Evolutionary conservation across 2,797 vertebrate genomes (phyloP), one percentile per base, ranked within the genome.

Genomic region (Buphagus erythrorhynchus): DNA sequence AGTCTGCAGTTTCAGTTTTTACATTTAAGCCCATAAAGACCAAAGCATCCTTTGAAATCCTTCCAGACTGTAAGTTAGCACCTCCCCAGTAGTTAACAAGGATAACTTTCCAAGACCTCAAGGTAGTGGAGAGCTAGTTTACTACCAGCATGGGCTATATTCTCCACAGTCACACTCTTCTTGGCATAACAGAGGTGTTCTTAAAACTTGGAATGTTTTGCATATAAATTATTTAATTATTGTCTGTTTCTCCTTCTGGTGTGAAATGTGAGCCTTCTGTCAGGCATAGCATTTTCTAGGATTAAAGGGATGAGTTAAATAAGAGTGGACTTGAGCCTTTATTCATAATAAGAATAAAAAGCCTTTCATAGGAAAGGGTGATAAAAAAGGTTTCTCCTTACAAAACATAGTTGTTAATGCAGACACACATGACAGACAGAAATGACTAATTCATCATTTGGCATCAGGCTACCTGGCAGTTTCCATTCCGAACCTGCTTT

Each of bases 81-180:
- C 62, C 61, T 94, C 57, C 72, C 69, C 77, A 75, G 81, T 35
- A 78, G 77, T 94, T 82, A 90, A 73, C 57, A 75, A 67, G 57
- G 67, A 17, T 51, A 89, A 93, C 9, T 95, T 95, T 86, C 81
- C 88, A 95, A 90, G 86, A 68, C 31, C 55, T 88, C 66, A 86
- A 65, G 51, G 67, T 52, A 55, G 78, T 43, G 28, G 43, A 81
- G 54, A 79, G 48, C 77, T 86, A 35, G 29, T 88, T 95, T 75
- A 69, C 63, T 84, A 88, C 40, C 66, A 83, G 35, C 33, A 67
- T 31, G 38, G 69, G 20, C 40, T 71, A 24, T 33, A 40, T 82
- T 85, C 84, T 82, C 65, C 63, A 68, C 18, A 80, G 49, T 82
- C 55, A 71, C 80, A 52, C 46, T 87, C 68, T 86, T 71, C 76